Percentiles rank a stretch among this genome's conserved stretches.
phyloP scores from a whole-genome alignment of 2,113 vertebrate species.

The Perca flavescens region DNA sequence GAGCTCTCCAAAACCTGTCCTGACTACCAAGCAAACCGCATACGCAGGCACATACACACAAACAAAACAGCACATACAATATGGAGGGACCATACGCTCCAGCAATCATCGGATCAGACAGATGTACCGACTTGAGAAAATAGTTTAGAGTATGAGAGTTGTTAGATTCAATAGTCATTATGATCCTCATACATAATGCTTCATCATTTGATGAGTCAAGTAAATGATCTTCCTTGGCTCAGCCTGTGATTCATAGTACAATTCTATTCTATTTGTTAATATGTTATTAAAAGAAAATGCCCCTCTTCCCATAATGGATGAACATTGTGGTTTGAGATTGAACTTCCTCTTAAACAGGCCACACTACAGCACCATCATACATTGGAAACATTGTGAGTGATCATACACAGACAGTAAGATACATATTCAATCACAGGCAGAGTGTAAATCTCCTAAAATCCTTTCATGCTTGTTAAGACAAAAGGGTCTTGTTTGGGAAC shows the following conservation, averaged over 20 bases:
- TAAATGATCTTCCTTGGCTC: conserved; percentile 27
- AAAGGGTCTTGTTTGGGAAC: conserved; percentile 70
- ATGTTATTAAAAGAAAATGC: conserved; percentile 31
- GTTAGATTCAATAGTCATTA: conserved; percentile 24
- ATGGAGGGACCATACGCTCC: conserved; percentile 16
- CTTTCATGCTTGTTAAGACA: conserved; percentile 79
- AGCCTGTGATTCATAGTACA: conserved; percentile 32
- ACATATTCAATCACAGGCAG: conserved; percentile 68
- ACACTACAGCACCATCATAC: not conserved
- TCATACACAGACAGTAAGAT: conserved; percentile 16
- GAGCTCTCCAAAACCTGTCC: conserved; percentile 60
- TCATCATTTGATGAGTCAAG: not conserved
- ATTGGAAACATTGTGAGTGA: conserved; percentile 27
- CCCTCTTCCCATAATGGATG: conserved; percentile 9
- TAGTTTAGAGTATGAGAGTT: conserved; percentile 2
- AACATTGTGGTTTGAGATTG: conserved; percentile 35
- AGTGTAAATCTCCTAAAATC: conserved; percentile 80
- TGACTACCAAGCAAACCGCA: conserved; percentile 73
- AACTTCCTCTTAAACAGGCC: conserved; percentile 23
- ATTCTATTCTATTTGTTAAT: conserved; percentile 20
- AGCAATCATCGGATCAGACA: conserved; percentile 37
- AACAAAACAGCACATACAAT: conserved; percentile 20
- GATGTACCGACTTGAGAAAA: conserved; percentile 40
- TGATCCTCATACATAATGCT: conserved; percentile 1
- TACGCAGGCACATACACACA: conserved; percentile 28